phyloP scores from a whole-genome alignment of 64 coral and sea anemone species.

The Dendronephthya gigantea region DNA sequence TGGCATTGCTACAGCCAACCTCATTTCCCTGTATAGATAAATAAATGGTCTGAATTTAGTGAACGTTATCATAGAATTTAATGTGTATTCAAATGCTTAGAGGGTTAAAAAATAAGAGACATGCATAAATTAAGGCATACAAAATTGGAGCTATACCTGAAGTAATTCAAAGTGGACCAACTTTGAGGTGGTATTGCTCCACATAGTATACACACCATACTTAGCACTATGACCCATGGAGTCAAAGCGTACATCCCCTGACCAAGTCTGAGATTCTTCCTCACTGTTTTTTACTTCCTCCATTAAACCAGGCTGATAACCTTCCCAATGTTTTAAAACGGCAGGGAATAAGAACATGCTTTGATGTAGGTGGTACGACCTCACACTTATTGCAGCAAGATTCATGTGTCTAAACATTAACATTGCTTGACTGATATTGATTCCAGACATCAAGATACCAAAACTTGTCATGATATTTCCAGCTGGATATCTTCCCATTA shows the following conservation, averaged over 20 bases:
- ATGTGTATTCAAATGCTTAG: too few species aligned
- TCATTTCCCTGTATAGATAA: too few species aligned
- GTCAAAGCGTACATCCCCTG: too few species aligned
- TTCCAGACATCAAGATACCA: constrained; percentile 9
- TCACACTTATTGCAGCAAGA: neutral
- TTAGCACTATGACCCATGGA: constrained; percentile 20
- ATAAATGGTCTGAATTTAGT: too few species aligned
- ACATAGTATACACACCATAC: constrained; percentile 10
- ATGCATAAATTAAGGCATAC: too few species aligned
- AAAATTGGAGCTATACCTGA: too few species aligned
- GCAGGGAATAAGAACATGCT: constrained; percentile 19
- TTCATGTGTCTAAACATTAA: neutral
- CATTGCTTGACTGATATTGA: neutral
- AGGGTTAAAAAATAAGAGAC: too few species aligned
- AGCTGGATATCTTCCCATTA: constrained; percentile 32
- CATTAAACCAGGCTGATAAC: neutral
- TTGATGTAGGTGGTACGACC: neutral
- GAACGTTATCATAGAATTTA: too few species aligned
- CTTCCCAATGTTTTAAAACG: neutral
- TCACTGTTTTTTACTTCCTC: neutral
- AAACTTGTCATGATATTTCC: constrained; percentile 37
- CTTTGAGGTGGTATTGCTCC: neutral
- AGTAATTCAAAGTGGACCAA: constrained; percentile 15
- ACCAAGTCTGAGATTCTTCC: neutral
- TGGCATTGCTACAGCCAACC: constrained; percentile 25